Evolutionary conservation across 23 tunicate genomes (phyloP).

Genomic region (Halocynthia aurantium): DNA sequence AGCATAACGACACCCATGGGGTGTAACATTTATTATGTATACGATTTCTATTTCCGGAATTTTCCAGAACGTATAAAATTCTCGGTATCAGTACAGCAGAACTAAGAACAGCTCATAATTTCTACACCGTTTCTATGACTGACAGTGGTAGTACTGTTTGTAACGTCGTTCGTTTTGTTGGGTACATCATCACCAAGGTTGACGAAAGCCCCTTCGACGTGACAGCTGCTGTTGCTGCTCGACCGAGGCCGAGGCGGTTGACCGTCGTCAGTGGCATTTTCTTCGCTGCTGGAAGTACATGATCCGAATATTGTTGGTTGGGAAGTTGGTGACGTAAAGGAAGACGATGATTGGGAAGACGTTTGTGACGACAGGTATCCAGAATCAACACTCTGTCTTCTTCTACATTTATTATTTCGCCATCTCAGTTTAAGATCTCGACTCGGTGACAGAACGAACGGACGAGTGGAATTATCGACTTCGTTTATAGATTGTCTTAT

Average conservation of each 20-base stretch:
- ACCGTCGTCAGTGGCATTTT: not conserved
- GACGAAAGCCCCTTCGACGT: constrained; percentile 17
- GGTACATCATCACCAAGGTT: not conserved
- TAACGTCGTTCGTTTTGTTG: not conserved
- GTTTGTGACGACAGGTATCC: constrained; percentile 23
- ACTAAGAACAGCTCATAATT: constrained; percentile 51
- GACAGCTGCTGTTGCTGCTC: constrained; percentile 2
- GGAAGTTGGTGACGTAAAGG: constrained; percentile 25
- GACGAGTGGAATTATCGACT: not conserved
- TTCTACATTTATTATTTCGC: not conserved
- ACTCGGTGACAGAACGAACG: not conserved
- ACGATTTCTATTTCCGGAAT: too few species aligned
- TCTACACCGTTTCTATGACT: constrained; percentile 27
- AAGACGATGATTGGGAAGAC: constrained; percentile 27
- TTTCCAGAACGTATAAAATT: too few species aligned
- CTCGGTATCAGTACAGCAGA: not conserved
- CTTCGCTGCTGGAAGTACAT: not conserved
- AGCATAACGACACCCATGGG: too few species aligned
- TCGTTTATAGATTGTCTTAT: not conserved
- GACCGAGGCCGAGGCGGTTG: constrained; percentile 6
- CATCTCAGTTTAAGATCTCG: constrained; percentile 21
- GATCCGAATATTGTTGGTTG: constrained; percentile 14
- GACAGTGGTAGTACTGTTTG: not conserved
- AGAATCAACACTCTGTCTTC: constrained; percentile 24
- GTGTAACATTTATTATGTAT: too few species aligned